phyloP scores from a whole-genome alignment of 1,140 invertebrate species.

The Hypothenemus hampei region DNA sequence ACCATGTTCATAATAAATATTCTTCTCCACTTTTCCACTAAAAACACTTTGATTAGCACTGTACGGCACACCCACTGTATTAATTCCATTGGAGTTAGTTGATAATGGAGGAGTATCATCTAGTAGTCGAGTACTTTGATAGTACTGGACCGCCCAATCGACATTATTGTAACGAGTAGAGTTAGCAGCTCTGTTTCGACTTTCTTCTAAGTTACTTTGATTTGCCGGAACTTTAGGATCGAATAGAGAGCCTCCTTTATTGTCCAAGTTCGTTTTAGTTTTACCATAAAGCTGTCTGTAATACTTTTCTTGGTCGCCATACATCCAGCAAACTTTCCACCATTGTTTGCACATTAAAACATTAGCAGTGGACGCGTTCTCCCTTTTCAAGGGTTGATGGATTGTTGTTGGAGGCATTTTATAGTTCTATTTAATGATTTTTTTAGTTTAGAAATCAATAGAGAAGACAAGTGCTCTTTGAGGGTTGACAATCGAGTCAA shows the following conservation, averaged over 20 bases:
- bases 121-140: constrained; percentile 9
- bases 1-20: no score
- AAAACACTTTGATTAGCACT: constrained; percentile 1
- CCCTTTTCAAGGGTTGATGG: constrained; percentile 33
- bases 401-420: constrained; percentile 27
- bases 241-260: neutral
- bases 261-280: constrained; percentile 36
- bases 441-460: no score
- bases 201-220: no score
- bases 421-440: no score
- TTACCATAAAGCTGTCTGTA: constrained; percentile 73
- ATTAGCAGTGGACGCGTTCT: constrained; percentile 50
- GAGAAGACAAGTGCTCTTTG: no score
- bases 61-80: neutral
- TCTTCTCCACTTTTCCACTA: no score
- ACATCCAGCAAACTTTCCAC: constrained; percentile 84
- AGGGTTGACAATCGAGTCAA: no score
- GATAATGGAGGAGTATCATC: constrained; percentile 6
- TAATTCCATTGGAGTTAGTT: no score
- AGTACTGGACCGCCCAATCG: constrained; percentile 15
- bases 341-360: constrained; percentile 78
- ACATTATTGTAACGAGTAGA: constrained; percentile 1
- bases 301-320: constrained; percentile 78
- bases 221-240: neutral
- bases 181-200: no score